Conservation (phyloP, 2,888 invertebrate species). For the Drosophila fulvimacula region DNA sequence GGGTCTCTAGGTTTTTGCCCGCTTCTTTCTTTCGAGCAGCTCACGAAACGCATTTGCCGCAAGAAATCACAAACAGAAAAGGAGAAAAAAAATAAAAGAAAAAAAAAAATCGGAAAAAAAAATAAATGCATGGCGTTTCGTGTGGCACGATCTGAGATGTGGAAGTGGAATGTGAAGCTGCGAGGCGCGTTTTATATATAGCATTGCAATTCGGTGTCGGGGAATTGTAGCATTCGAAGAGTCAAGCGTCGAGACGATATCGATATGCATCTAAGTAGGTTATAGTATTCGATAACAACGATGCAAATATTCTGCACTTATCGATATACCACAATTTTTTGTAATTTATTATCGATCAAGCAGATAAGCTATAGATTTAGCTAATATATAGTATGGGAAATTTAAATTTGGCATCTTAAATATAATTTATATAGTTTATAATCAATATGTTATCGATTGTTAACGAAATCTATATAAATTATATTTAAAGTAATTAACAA, state of each 20-base stretch:
- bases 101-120: slow-evolving; percentile 10
- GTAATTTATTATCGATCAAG: not conserved
- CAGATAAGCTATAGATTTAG: not conserved
- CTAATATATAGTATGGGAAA: not conserved
- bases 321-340: too few relatives aligned
- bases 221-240: slow-evolving; percentile 5
- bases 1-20: slow-evolving; percentile 31
- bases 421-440: not conserved
- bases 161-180: slow-evolving; percentile 34
- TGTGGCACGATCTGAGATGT: slow-evolving; percentile 73
- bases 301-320: not conserved
- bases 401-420: not conserved
- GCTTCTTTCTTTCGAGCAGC: slow-evolving; percentile 39
- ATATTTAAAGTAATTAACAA: too few relatives aligned
- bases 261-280: not conserved
- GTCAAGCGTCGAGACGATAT: slow-evolving; percentile 3
- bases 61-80: slow-evolving; percentile 16
- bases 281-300: not conserved
- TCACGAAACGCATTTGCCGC: slow-evolving; percentile 45
- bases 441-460: not conserved
- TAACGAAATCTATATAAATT: too few relatives aligned
- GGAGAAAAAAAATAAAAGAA: slow-evolving; percentile 3
- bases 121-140: slow-evolving; percentile 62
- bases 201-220: slow-evolving; percentile 31
- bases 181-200: slow-evolving; percentile 30